Evolutionary conservation across 2,113 vertebrate species (phyloP), one percentile per base, ranked within the genome.

Genomic region (zebrafish (Danio rerio)): DNA sequence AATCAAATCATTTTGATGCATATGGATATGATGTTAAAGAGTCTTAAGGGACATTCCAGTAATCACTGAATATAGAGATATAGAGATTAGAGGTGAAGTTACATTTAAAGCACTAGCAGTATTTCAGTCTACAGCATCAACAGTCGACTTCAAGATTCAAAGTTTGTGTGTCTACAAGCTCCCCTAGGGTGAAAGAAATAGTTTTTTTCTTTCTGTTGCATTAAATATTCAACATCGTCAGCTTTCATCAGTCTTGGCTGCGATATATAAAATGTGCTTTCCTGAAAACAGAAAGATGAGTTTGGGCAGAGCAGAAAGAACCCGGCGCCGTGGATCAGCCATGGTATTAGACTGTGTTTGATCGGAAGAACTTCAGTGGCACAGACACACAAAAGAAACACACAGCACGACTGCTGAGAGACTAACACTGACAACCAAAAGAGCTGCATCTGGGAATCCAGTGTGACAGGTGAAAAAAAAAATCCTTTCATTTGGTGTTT

Each of bases 221-320:
- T 78, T 65, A 66, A 78, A 78, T 78, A 78, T 78, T 78, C 61
- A 78, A 78, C 62, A 53, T 40, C 2, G 6, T 53, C 61, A 65
- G 49, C 61, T 55, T 78, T 78, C 61, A 78, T 78, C 49, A 55
- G 58, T 77, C 45, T 62, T 62, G 58, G 18, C 58, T 62, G 58
- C 53, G 59, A 66, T 78, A 66, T 52, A 78, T 66, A 53, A 47
- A 66, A 40, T 50, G 9, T 66, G 59, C 47, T 18, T 78, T 78
- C 49, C 61, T 53, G 49, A 78, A 78, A 66, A 78, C 15, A 66
- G 21, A 20, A 55, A 78, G 49, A 18, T n/a, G 9, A 45, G 9
- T 50, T 50, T 1, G 5, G 18, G 47, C 10, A 65, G 21, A 50
- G 52, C 61, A n/a, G 21, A 63, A 43, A 53, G 21, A 47, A 66